Percentiles rank a stretch among this genome's conserved stretches.
phyloP scores from a whole-genome alignment of 2,888 invertebrate genomes.

The Cheiracanthium punctorium region DNA sequence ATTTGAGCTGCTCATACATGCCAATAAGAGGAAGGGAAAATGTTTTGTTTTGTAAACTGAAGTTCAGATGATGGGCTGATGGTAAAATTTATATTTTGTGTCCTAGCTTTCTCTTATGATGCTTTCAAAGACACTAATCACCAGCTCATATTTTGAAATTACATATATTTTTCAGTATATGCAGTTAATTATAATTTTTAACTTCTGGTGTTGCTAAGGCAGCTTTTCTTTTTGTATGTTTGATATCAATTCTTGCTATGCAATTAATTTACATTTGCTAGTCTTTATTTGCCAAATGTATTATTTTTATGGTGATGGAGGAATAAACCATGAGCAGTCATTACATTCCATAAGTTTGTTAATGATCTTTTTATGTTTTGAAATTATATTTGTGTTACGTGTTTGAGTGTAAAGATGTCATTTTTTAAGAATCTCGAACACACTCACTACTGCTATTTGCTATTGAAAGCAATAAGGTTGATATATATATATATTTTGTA shows the following conservation, averaged over 20 bases:
- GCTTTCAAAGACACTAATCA: not conserved
- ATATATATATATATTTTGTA: conserved; percentile 13
- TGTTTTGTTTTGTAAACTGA: not conserved
- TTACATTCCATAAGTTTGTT: conserved; percentile 44
- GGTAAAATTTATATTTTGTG: not conserved
- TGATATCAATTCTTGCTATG: conserved; percentile 22
- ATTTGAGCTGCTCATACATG: conserved; percentile 20
- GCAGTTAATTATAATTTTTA: not conserved
- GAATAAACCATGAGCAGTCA: conserved; percentile 18
- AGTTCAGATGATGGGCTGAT: not conserved
- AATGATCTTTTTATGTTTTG: conserved; percentile 1
- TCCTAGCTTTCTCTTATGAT: not conserved
- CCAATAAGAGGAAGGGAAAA: not conserved
- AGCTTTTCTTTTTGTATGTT: conserved; percentile 30
- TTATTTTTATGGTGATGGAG: conserved; percentile 37
- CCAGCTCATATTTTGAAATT: not conserved
- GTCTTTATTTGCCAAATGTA: conserved; percentile 61
- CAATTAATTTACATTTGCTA: conserved; percentile 57
- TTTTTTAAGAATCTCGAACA: conserved; percentile 8
- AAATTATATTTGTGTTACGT: conserved; percentile 9
- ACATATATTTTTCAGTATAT: not conserved
- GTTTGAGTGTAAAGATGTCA: not conserved
- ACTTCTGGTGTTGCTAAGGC: conserved; percentile 17
- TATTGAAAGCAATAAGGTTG: not conserved
- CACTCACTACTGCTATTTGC: not conserved